Percentiles rank a stretch among this genome's conserved stretches.
phyloP scores from a whole-genome alignment of 2,888 invertebrate genomes.

The Acleris literana region DNA sequence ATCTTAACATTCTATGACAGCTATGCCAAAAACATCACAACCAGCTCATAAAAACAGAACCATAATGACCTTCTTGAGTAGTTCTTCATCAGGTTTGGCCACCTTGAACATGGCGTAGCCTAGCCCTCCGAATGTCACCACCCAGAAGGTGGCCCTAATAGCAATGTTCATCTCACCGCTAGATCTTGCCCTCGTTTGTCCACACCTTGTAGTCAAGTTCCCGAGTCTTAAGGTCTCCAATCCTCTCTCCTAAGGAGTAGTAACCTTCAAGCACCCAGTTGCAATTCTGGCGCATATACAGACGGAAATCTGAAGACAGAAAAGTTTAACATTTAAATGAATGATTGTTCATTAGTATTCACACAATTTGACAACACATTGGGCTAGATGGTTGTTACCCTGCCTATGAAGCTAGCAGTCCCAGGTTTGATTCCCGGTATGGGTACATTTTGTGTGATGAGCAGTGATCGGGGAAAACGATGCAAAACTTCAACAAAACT shows the following conservation, averaged over 20 bases:
- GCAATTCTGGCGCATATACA: constrained; percentile 86
- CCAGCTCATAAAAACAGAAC: constrained; percentile 46
- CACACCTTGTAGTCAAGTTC: constrained; percentile 83
- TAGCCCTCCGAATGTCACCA: constrained; percentile 83
- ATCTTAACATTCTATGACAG: constrained; percentile 10
- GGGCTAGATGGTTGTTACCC: no score
- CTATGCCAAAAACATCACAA: constrained; percentile 28
- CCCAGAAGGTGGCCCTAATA: constrained; percentile 83
- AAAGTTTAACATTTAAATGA: not conserved
- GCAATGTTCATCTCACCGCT: constrained; percentile 76
- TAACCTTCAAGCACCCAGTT: constrained; percentile 87
- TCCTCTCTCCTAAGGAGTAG: constrained; percentile 86
- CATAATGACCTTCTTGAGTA: constrained; percentile 81
- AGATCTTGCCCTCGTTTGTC: constrained; percentile 80
- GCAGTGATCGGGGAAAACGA: no score
- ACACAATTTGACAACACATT: no score
- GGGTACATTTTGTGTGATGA: no score
- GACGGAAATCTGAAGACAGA: constrained; percentile 86
- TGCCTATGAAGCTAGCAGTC: no score
- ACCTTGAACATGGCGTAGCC: constrained; percentile 85
- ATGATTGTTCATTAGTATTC: no score
- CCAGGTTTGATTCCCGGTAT: no score
- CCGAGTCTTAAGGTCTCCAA: constrained; percentile 80
- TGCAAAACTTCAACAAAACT: no score
- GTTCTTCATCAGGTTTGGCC: constrained; percentile 81